Base-by-base conservation (phyloP, 2,888 invertebrate species). In the Dolomedes plantarius region DNA sequence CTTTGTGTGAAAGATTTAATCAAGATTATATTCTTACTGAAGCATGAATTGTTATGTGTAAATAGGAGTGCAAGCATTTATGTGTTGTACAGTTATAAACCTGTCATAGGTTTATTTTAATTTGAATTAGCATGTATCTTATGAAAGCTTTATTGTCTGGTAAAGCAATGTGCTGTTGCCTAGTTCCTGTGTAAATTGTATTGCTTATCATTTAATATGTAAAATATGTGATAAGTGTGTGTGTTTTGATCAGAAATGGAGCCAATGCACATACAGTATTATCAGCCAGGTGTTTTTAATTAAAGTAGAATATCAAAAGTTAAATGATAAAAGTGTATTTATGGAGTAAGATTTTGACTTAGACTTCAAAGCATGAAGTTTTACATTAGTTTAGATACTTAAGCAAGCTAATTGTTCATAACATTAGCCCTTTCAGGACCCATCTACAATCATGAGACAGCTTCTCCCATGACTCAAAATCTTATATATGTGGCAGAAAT, bases 101-200 rank as follows among this genome's bases (percentile, higher is more conserved):
- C 3, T 28, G 5, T 74, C 19, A n/a, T 7, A 41, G 27, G 27
- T 69, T 16, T 41, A 28, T 28, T 67, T 41, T 73, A n/a, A 56
- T 65, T 65, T 11, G 13, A 65, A 11, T 23, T 56, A 56, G 62
- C 36, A 6, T 78, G 32, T 78, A 41, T 7, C 27, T 50, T n/a
- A 36, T 62, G 39, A 11, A 65, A 65, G 65, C 29, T 71, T 39
- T 36, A 29, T 9, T 68, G 68, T 31, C 7, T 64, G 36, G 28
- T 65, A 56, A 39, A 78, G 64, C 71, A 71, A 39, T 64, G 50
- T 78, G 31, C 68, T 78, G 71, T 78, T 71, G 71, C 64, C 71
- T 71, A 71, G 78, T 78, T 78, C 71, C 78, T 78, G 56, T 78
- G 71, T 78, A 71, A 71, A 36, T 71, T 39, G 69, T 31, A 39